These are phyloP conservation scores for Thymelicus lineola DNA, from an alignment of 2,888 invertebrate genomes.

Conservation along the genomic window DNA sequence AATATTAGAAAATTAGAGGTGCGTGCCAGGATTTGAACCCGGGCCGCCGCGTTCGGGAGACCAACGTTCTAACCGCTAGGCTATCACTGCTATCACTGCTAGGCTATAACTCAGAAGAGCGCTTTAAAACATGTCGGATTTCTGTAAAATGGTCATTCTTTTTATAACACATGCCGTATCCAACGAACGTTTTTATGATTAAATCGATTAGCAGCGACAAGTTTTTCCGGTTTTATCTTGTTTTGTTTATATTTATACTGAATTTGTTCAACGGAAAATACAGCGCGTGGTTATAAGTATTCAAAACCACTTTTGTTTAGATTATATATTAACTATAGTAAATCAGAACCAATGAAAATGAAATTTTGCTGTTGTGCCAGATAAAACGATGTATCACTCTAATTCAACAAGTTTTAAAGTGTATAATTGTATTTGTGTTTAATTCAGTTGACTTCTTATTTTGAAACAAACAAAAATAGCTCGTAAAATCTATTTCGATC, in stretches of 20 bases:
- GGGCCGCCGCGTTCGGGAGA: too few relatives aligned
- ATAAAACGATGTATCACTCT: not conserved
- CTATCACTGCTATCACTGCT: too few relatives aligned
- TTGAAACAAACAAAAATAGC: constrained; percentile 51
- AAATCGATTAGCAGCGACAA: constrained; percentile 22
- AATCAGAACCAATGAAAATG: not conserved
- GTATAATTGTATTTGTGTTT: constrained; percentile 43
- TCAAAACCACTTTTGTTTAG: too few relatives aligned
- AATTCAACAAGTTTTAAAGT: constrained; percentile 35
- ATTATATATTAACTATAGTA: too few relatives aligned
- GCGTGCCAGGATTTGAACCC: too few relatives aligned
- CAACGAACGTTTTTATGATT: constrained; percentile 17
- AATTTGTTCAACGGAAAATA: not conserved
- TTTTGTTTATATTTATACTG: constrained; percentile 4
- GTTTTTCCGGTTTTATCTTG: constrained; percentile 34
- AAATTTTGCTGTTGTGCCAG: not conserved
- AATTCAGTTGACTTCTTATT: constrained; percentile 31
- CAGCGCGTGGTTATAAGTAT: too few relatives aligned
- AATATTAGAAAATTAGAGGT: too few relatives aligned
- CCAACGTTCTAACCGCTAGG: too few relatives aligned
- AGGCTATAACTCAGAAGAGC: constrained; percentile 24
- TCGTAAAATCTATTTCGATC: constrained; percentile 61
- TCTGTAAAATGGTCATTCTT: constrained; percentile 30
- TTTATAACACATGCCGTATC: constrained; percentile 7
- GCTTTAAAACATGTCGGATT: constrained; percentile 35